A percentile compares a stretch with the other conserved stretches of the same genome.
These are phyloP conservation scores for Poeciliopsis infans DNA, from an alignment of 2,797 vertebrate species.

Conservation along the genomic window DNA sequence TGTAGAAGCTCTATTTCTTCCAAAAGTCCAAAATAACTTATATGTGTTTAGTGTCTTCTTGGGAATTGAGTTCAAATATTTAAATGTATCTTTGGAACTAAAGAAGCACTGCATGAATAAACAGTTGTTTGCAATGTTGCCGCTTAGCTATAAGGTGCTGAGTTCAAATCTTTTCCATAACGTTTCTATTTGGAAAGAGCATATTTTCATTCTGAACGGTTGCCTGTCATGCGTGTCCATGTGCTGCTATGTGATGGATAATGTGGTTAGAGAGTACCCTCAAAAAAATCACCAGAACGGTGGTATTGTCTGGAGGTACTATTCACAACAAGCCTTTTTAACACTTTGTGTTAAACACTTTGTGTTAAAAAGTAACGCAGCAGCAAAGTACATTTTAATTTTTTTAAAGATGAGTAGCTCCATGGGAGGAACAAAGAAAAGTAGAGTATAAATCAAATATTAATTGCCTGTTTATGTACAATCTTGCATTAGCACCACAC, in stretches of 20 bases:
- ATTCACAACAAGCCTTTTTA: background rate
- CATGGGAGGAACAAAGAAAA: background rate
- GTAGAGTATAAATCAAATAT: background rate
- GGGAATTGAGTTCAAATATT: background rate
- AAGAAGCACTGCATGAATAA: background rate
- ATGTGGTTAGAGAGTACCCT: background rate
- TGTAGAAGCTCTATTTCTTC: background rate
- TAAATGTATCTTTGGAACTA: background rate
- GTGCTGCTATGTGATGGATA: background rate
- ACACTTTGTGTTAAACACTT: no score
- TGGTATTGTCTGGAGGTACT: background rate
- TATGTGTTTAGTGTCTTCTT: background rate
- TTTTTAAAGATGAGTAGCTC: background rate
- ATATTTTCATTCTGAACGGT: background rate
- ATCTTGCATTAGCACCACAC: background rate
- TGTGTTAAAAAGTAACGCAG: background rate
- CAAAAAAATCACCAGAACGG: background rate
- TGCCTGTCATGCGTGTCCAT: background rate
- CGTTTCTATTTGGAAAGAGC: background rate
- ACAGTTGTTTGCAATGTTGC: background rate
- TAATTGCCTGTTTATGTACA: background rate
- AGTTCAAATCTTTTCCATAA: background rate
- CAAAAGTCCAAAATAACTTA: background rate
- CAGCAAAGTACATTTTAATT: background rate
- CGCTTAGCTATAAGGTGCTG: background rate